These are phyloP conservation scores for Epinotia brunnichana DNA, from an alignment of 2,888 invertebrate genomes.

Conservation along the genomic window DNA sequence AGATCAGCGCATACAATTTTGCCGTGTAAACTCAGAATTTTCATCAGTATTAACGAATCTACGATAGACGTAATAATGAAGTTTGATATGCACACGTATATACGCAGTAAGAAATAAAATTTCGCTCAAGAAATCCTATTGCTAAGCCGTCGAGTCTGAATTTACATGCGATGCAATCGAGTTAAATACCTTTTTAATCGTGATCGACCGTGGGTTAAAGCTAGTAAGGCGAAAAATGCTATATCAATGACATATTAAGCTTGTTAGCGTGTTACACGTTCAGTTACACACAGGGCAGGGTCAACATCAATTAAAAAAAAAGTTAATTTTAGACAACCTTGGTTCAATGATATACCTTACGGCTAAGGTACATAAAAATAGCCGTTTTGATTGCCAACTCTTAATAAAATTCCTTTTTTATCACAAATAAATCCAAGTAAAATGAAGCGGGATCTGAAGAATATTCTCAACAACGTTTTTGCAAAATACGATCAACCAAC, in stretches of 20 bases:
- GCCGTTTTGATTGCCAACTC: not conserved
- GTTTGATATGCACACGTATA: too few species aligned
- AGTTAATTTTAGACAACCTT: too few species aligned
- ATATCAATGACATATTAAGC: constrained; percentile 51
- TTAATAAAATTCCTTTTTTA: too few species aligned
- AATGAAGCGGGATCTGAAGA: not conserved
- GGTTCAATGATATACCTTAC: not conserved
- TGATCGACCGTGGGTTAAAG: constrained; percentile 46
- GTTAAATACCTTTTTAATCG: constrained; percentile 12
- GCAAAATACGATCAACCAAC: not conserved
- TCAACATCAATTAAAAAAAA: too few species aligned
- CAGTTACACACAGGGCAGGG: constrained; percentile 14
- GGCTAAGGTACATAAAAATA: not conserved
- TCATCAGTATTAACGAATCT: too few species aligned
- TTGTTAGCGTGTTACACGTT: constrained; percentile 29
- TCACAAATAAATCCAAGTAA: not conserved
- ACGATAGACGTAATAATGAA: too few species aligned
- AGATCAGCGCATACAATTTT: too few species aligned
- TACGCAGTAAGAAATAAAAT: not conserved
- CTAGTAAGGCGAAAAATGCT: constrained; percentile 57
- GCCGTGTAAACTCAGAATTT: too few species aligned
- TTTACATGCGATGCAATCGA: not conserved
- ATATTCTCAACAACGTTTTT: constrained; percentile 7
- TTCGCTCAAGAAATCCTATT: constrained; percentile 18
- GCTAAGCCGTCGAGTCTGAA: constrained; percentile 6